These are phyloP conservation scores for Sphaeridia pumilis DNA, from an alignment of 2,888 invertebrate genomes.

Conservation along the genomic window DNA sequence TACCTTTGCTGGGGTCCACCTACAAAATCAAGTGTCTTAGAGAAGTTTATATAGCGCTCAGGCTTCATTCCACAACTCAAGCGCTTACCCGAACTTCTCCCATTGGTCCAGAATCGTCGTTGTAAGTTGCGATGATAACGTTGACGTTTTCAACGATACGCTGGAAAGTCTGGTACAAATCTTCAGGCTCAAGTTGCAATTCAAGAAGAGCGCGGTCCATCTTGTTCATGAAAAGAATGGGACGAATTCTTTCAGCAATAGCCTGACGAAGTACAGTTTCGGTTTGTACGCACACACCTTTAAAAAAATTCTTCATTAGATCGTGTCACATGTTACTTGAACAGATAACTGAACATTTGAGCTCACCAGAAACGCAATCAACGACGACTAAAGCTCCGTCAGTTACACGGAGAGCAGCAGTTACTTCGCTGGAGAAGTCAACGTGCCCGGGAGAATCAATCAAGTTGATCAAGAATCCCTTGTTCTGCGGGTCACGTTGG, in stretches of 20 bases:
- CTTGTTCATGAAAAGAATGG: slow-evolving; percentile 99
- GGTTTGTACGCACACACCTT: slow-evolving; percentile 99
- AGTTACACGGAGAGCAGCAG: slow-evolving; percentile 98
- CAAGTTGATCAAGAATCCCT: slow-evolving; percentile 98
- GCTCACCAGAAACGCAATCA: slow-evolving; percentile 94
- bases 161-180: slow-evolving; percentile 97
- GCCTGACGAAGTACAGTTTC: slow-evolving; percentile 99
- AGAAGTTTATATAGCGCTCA: background rate
- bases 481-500: slow-evolving; percentile 78
- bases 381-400: slow-evolving; percentile 99
- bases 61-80: background rate
- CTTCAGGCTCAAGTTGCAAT: slow-evolving; percentile 90
- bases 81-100: slow-evolving; percentile 86
- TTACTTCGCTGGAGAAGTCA: slow-evolving; percentile 99
- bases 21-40: slow-evolving; percentile 36
- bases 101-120: slow-evolving; percentile 96
- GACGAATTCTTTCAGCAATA: slow-evolving; percentile 99
- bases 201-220: slow-evolving; percentile 99
- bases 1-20: slow-evolving; percentile 94
- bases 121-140: slow-evolving; percentile 98
- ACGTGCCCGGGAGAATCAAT: slow-evolving; percentile 99
- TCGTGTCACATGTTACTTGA: background rate
- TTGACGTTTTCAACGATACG: slow-evolving; percentile 99
- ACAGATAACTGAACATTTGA: slow-evolving; percentile 4
- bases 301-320: slow-evolving; percentile 12